A percentile compares a stretch with the other conserved stretches of the same genome.
phyloP scores from a whole-genome alignment of 2,797 vertebrate species.

The Sciurus carolinensis region DNA sequence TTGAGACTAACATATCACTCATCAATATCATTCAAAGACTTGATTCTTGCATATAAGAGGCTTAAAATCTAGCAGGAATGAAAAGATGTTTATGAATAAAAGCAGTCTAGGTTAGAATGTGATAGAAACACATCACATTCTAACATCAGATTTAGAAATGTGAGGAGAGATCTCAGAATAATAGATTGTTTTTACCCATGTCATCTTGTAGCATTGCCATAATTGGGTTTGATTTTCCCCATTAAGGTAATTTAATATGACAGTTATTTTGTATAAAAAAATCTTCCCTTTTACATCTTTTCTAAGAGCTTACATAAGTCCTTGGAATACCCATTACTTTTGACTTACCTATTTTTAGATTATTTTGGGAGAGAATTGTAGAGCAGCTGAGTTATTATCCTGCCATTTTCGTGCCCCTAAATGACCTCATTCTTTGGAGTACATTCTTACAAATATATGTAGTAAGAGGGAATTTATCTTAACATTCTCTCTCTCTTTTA shows the following conservation, averaged over 20 bases:
- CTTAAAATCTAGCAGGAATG: constrained; percentile 31
- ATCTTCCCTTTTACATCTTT: constrained; percentile 31
- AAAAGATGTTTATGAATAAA: constrained; percentile 18
- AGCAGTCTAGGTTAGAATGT: not conserved
- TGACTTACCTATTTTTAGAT: constrained; percentile 53
- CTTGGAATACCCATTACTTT: constrained; percentile 9
- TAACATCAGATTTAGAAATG: not conserved
- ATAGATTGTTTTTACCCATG: not conserved
- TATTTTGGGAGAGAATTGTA: not conserved
- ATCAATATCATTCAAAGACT: not conserved
- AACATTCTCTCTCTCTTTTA: not conserved
- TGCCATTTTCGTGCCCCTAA: not conserved
- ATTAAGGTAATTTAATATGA: constrained; percentile 18
- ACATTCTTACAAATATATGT: not conserved
- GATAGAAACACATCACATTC: not conserved
- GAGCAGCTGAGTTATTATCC: not conserved
- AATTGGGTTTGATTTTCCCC: constrained; percentile 34
- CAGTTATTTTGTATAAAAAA: constrained; percentile 38
- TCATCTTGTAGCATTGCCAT: not conserved
- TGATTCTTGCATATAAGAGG: constrained; percentile 22
- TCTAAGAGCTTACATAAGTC: constrained; percentile 13
- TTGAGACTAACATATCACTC: not conserved
- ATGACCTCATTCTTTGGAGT: constrained; percentile 22
- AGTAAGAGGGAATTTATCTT: not conserved
- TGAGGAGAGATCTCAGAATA: not conserved